Conservation (phyloP, 2,113 vertebrate species). For the Pelecanus crispus region DNA sequence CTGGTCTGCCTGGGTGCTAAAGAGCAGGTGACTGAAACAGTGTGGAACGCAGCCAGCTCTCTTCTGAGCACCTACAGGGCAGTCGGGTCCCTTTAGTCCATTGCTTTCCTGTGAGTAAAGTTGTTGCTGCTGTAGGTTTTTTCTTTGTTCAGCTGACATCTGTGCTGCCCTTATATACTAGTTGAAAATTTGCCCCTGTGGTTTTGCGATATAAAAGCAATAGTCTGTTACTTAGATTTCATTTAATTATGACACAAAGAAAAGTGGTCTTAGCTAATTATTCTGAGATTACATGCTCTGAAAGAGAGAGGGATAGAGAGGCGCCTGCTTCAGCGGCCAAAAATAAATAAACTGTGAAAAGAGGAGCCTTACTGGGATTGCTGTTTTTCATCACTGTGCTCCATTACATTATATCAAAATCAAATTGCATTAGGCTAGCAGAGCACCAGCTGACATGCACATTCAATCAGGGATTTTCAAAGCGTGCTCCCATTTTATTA, state of each 20-base stretch:
- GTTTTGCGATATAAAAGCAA: neutral
- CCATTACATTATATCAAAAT: slow-evolving; percentile 6
- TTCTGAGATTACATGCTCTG: neutral
- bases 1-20: neutral
- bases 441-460: neutral
- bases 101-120: neutral
- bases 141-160: neutral
- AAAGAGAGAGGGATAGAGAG: neutral
- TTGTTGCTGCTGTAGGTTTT: neutral
- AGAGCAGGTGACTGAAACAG: neutral
- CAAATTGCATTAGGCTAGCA: neutral
- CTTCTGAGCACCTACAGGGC: neutral
- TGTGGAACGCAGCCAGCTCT: neutral
- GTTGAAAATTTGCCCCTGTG: neutral
- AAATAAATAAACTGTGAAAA: slow-evolving; percentile 7
- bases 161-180: neutral
- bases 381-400: slow-evolving; percentile 9
- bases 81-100: rapidly evolving
- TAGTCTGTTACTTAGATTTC: neutral
- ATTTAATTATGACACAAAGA: neutral
- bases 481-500: neutral
- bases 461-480: slow-evolving; percentile 4
- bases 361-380: neutral
- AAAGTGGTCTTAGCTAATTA: neutral
- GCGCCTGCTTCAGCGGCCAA: neutral